These are phyloP conservation scores for Harlomillsia oculata DNA, from an alignment of 1,140 invertebrate genomes.

Conservation along the genomic window DNA sequence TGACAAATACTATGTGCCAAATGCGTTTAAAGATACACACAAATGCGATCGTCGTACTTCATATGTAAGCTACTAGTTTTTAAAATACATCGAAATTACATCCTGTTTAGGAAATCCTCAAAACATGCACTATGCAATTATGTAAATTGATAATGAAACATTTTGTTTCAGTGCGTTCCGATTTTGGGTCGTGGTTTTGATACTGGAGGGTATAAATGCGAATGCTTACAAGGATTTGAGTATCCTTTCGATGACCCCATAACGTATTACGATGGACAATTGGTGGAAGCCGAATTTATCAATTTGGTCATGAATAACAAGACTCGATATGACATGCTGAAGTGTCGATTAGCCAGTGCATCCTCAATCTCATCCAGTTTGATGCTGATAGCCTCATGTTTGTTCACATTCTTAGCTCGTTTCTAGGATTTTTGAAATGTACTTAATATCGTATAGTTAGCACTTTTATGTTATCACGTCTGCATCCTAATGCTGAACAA, in stretches of 20 bases:
- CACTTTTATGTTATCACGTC: no score
- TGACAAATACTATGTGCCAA: slow-evolving; percentile 73
- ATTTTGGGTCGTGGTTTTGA: slow-evolving; percentile 83
- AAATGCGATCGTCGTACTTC: slow-evolving; percentile 85
- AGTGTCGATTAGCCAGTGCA: slow-evolving; percentile 78
- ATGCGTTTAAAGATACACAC: slow-evolving; percentile 90
- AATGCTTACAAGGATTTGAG: slow-evolving; percentile 92
- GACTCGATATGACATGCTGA: slow-evolving; percentile 77
- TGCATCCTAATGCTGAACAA: no score
- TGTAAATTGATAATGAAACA: no score
- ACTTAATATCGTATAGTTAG: no score
- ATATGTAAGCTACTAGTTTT: slow-evolving; percentile 62
- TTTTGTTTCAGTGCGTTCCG: slow-evolving; percentile 76
- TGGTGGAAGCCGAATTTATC: slow-evolving; percentile 86
- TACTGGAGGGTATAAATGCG: slow-evolving; percentile 94
- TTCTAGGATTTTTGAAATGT: no score
- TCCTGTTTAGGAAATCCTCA: no score
- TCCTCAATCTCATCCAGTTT: slow-evolving; percentile 48
- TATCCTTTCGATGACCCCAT: slow-evolving; percentile 91
- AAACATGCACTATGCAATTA: no score
- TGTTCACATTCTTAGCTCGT: no score
- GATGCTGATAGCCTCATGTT: slow-evolving; percentile 37
- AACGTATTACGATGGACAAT: slow-evolving; percentile 92
- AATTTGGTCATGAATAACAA: slow-evolving; percentile 68
- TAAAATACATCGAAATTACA: no score